These are phyloP conservation scores for Protodeltote pygarga DNA, from an alignment of 2,888 invertebrate genomes.

Conservation along the genomic window DNA sequence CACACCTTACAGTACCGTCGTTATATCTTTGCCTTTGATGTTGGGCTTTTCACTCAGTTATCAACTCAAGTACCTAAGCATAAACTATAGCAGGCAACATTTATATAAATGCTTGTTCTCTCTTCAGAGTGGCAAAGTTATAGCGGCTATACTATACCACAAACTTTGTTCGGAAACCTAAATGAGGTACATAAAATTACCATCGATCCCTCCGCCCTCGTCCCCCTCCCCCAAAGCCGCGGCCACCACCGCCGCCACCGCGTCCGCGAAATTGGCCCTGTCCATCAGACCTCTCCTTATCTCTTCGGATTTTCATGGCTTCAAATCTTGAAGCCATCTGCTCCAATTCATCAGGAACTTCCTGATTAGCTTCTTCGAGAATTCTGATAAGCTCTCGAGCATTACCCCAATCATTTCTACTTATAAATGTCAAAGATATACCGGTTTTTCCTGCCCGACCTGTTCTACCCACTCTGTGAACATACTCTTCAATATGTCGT, in stretches of 20 bases:
- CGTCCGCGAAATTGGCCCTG: slow-evolving; percentile 70
- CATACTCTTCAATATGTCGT: slow-evolving; percentile 97
- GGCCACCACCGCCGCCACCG: slow-evolving; percentile 58
- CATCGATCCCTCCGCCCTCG: slow-evolving; percentile 65
- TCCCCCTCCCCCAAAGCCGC: slow-evolving; percentile 59
- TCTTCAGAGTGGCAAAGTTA: too few species aligned
- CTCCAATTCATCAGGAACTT: slow-evolving; percentile 91
- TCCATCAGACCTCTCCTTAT: slow-evolving; percentile 81
- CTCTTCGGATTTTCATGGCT: slow-evolving; percentile 89
- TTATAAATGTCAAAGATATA: slow-evolving; percentile 93
- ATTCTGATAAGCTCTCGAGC: slow-evolving; percentile 94
- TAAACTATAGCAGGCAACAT: too few species aligned
- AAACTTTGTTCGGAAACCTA: slow-evolving; percentile 9
- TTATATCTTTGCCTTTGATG: too few species aligned
- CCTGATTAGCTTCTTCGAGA: slow-evolving; percentile 94
- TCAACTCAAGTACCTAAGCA: too few species aligned
- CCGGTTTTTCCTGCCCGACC: slow-evolving; percentile 96
- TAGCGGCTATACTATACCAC: too few species aligned
- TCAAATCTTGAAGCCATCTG: slow-evolving; percentile 92
- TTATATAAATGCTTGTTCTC: too few species aligned
- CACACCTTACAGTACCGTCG: too few species aligned
- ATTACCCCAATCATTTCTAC: slow-evolving; percentile 93
- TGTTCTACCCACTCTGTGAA: slow-evolving; percentile 98
- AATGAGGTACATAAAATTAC: slow-evolving; percentile 46
- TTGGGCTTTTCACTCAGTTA: too few species aligned